Percentiles rank a stretch among this genome's conserved stretches.
Evolutionary conservation across 2,113 vertebrate species (phyloP).

Genomic region (Periophthalmodon schlosseri): DNA sequence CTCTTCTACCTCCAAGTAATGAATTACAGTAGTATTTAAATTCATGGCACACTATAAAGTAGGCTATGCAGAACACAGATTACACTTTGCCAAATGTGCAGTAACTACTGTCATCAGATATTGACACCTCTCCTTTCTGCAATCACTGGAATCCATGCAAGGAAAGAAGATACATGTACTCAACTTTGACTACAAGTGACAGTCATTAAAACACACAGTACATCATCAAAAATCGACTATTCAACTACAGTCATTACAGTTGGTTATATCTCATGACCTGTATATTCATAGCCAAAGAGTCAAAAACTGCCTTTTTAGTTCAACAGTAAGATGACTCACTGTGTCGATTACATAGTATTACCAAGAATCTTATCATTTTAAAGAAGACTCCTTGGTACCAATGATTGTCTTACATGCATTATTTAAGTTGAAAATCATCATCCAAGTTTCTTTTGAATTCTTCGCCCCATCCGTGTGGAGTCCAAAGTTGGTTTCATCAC

Average conservation of each 20-base stretch:
- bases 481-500: constrained; percentile 10
- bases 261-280: constrained; percentile 49
- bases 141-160: constrained; percentile 63
- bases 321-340: constrained; percentile 31
- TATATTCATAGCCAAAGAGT: constrained; percentile 55
- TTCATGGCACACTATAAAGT: constrained; percentile 65
- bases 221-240: constrained; percentile 50
- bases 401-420: constrained; percentile 73
- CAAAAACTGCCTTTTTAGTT: constrained; percentile 38
- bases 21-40: constrained; percentile 46
- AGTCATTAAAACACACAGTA: constrained; percentile 43
- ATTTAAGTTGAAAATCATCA: constrained; percentile 34
- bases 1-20: constrained; percentile 59
- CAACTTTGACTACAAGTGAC: constrained; percentile 56
- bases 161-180: constrained; percentile 57
- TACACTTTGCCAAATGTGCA: constrained; percentile 53
- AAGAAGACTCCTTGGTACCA: constrained; percentile 49
- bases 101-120: constrained; percentile 40
- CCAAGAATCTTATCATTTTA: constrained; percentile 36
- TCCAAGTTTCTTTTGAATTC: constrained; percentile 3
- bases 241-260: constrained; percentile 55
- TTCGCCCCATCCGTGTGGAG: constrained; percentile 11
- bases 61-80: constrained; percentile 59
- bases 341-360: constrained; percentile 39
- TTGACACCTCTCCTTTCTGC: constrained; percentile 47